phyloP scores from a whole-genome alignment of 2,797 vertebrate genomes.

The Protosalanx chinensis region DNA sequence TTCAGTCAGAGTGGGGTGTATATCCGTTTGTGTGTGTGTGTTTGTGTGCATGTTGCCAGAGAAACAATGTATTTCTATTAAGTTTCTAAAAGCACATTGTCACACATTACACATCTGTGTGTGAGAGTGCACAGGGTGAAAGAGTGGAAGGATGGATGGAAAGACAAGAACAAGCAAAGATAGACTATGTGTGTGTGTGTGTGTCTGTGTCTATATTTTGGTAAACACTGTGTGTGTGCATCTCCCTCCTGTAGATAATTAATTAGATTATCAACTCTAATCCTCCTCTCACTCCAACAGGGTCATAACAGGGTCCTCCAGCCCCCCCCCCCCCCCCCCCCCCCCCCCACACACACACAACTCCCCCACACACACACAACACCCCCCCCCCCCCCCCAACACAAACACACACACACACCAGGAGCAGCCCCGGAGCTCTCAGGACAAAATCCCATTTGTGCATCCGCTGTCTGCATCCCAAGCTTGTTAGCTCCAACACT shows the following conservation, averaged over 20 bases:
- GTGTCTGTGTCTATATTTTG: conserved; percentile 26
- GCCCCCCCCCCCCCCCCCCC: background rate
- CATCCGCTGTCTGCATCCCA: conserved; percentile 71
- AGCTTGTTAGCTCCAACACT: conserved; percentile 80
- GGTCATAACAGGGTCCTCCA: conserved; percentile 45
- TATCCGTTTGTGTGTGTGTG: background rate
- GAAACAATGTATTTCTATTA: no score
- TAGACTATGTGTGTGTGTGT: conserved; percentile 40
- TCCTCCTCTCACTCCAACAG: conserved; percentile 61
- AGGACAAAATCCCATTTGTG: conserved; percentile 77
- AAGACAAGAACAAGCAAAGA: conserved; percentile 36
- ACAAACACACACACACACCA: conserved; percentile 27
- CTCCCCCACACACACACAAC: conserved; percentile 34
- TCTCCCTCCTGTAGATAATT: conserved; percentile 57
- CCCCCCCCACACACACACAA: conserved; percentile 18
- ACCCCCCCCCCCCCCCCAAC: conserved; percentile 15
- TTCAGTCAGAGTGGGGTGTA: conserved; percentile 35
- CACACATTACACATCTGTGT: background rate
- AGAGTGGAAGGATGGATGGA: conserved; percentile 37
- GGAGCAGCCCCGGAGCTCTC: conserved; percentile 64
- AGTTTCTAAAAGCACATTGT: background rate
- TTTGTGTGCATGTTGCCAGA: background rate
- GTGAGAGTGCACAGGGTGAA: conserved; percentile 16
- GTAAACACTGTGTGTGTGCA: conserved; percentile 47
- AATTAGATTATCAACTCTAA: conserved; percentile 67